Base-by-base conservation (phyloP, 1,140 invertebrate species). In the Phymastichus coffea region DNA sequence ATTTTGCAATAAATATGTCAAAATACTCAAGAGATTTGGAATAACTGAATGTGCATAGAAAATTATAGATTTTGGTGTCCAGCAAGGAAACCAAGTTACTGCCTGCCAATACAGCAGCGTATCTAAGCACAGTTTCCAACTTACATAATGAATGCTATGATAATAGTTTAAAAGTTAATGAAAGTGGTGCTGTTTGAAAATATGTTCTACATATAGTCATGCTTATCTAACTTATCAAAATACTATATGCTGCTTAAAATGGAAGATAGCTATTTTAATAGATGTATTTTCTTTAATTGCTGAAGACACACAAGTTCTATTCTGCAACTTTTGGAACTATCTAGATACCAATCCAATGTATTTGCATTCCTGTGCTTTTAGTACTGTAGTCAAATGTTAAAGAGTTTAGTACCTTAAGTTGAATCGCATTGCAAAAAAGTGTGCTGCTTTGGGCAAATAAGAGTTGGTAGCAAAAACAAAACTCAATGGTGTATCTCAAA, bases 121-220 rank as follows among this genome's bases (percentile, higher is more conserved):
- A 65, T 64, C 63, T 56, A 67, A 57, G 51, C 44, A 69, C 47
- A 66, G 63, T 68, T 72, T 66, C 59, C 66, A 72, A 61, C 49
- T 67, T 54, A 65, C 61, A 63, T 54, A 66, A 63, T 63, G 49
- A 67, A 70, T 64, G 38, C 65, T 63, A 63, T 67, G 68, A 72
- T 70, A 70, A 70, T 70, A 71, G 65, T 70, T 71, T 71, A 70
- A 74, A 65, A 52, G 61, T 65, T 65, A 57, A 66, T 66, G 60
- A 30, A 47, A 63, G 57, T 53, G 63, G 48, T 55, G 52, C 49
- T 61, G 30, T 55, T 54, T 22, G n/a, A n/a, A 55, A 56, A 51
- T 63, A 57, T 57, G 41, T 57, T 52, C 25, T 40, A 47, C 2
- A 40, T 53, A 46, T 38, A 56, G 46, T 37, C 33, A 53, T 46